Evolutionary conservation across 2,113 vertebrate species (phyloP), one percentile per base, ranked within the genome.

Genomic region (Megaptera novaeangliae): DNA sequence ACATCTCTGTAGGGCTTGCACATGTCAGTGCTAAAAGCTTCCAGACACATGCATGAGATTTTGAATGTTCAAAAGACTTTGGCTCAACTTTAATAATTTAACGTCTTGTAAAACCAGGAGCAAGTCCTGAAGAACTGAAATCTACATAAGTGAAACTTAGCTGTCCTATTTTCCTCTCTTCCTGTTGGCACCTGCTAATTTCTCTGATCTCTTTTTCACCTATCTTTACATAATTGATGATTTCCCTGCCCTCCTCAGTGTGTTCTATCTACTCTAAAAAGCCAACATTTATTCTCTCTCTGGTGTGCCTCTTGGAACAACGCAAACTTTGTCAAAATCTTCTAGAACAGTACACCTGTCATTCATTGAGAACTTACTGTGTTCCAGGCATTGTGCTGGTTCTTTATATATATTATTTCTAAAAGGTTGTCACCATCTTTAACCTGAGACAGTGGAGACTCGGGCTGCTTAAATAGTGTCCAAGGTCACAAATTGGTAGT

Each of bases 11-110:
- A 36, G 68, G 86, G 68, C 41, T n/a, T 4, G 8, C 3, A 0
- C 6, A 4, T 27, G 44, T 94, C 83, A 44, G 71, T 14, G 80
- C 64, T 85, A 68, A 94, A 75, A 96, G 87, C 90, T 92, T 92
- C 89, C 83, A 66, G 80, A 84, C 34, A 74, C 21, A 87, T 7
- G 13, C 75, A 77, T 71, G 69, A 94, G 83, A 72, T 77, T 90
- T 29, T 69, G 68, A 87, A 93, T 84, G 69, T 91, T 90, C 69
- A 68, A 80, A 77, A 94, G 78, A 80, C 49, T 46, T 93, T 75
- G 86, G 77, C 34, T 94, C 44, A 25, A 66, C 90, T 92, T 95
- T n/a, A 96, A 80, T 95, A 78, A 97, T 92, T 95, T 82, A 95
- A 71, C 13, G 3, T 71, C 44, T 63, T 97, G 64, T 89, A 93